Percentiles rank a stretch among this genome's conserved stretches.
Evolutionary conservation across 2,888 invertebrate species (phyloP).

Genomic region (Rhagonycha lutea): DNA sequence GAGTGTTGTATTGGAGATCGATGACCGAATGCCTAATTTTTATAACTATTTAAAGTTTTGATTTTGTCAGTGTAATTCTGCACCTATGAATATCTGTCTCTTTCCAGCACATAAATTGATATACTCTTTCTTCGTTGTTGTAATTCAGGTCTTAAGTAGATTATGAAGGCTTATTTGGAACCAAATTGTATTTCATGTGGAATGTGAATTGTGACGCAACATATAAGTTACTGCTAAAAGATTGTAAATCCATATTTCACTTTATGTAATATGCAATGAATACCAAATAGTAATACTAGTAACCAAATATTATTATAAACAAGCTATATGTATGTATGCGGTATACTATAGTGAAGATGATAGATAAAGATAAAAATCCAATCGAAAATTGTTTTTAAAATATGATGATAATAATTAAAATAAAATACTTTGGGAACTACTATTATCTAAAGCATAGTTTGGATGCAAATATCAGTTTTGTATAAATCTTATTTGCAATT

Average conservation of each 20-base stretch:
- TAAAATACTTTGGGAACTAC: neutral
- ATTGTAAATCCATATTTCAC: neutral
- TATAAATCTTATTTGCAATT: neutral
- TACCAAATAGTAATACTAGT: neutral
- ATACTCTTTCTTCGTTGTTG: too few species aligned
- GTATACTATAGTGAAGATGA: neutral
- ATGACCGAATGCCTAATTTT: too few species aligned
- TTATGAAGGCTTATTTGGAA: neutral
- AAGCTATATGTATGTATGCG: neutral
- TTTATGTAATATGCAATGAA: neutral
- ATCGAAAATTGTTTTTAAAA: neutral
- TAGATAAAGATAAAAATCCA: neutral
- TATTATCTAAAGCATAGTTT: neutral
- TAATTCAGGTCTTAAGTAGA: neutral
- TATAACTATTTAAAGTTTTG: too few species aligned
- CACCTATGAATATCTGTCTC: too few species aligned
- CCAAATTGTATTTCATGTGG: neutral
- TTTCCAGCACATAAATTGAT: too few species aligned
- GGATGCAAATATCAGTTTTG: neutral
- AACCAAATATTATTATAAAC: neutral
- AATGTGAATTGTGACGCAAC: neutral
- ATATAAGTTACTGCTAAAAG: neutral
- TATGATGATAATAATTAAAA: neutral
- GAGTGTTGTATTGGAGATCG: too few species aligned
- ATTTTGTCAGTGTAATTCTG: too few species aligned